These are phyloP conservation scores for Taenioides sp. DNA, from an alignment of 2,797 vertebrate genomes.

Conservation along the genomic window DNA sequence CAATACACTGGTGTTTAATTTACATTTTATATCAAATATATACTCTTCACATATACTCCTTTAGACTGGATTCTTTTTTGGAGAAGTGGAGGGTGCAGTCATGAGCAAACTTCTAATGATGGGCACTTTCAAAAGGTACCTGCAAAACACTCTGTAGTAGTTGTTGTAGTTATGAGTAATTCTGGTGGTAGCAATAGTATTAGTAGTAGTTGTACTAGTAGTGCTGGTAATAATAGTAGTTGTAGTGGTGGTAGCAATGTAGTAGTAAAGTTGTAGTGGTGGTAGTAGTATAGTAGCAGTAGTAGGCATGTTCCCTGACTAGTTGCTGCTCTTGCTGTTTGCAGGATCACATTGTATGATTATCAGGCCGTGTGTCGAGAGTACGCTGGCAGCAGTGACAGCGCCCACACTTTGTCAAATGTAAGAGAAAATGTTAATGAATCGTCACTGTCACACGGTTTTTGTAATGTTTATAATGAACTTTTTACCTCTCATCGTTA, in stretches of 20 bases:
- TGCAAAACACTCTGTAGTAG: not conserved
- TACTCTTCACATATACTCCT: conserved; percentile 32
- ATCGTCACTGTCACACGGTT: not conserved
- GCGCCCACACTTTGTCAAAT: conserved; percentile 85
- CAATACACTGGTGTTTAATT: not conserved
- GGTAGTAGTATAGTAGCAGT: not conserved
- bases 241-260: not conserved
- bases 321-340: conserved; percentile 21
- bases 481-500: conserved; percentile 58
- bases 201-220: not conserved
- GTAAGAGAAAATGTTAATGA: conserved; percentile 73
- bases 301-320: not conserved
- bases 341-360: conserved; percentile 94
- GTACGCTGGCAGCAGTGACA: conserved; percentile 91
- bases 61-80: conserved; percentile 96
- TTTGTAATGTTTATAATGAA: not conserved
- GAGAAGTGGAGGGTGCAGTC: conserved; percentile 93
- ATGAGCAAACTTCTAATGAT: conserved; percentile 97
- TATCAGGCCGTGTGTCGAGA: conserved; percentile 95
- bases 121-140: conserved; percentile 97
- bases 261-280: not conserved
- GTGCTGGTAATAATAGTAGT: not conserved
- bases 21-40: not conserved
- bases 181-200: not conserved
- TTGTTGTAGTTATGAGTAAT: not conserved